phyloP scores from a whole-genome alignment of 2,888 invertebrate species.

The Dorcus hopei region DNA sequence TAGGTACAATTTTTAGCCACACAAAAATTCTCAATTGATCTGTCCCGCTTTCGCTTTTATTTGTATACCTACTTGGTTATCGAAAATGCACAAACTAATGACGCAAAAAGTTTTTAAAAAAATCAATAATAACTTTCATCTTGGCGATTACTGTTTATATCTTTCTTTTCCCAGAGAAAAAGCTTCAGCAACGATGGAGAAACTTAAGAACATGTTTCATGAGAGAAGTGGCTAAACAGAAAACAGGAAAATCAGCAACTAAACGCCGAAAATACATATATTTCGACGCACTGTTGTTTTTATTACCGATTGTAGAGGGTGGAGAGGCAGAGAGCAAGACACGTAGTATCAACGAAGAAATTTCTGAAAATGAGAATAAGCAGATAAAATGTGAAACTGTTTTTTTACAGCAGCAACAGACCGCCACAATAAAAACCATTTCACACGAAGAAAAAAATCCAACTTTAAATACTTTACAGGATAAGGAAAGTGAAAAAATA shows the following conservation, averaged over 20 bases:
- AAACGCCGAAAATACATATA: not conserved
- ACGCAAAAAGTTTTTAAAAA: no score
- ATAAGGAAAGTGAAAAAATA: slow-evolving; percentile 3
- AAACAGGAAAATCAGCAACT: not conserved
- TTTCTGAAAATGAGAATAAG: slow-evolving; percentile 1
- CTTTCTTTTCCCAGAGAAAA: not conserved
- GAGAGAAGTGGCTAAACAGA: no score
- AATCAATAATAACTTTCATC: no score
- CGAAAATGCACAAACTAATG: no score
- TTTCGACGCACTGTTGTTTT: not conserved
- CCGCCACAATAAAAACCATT: not conserved
- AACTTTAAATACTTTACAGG: not conserved
- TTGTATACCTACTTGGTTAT: no score
- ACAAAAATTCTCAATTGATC: no score
- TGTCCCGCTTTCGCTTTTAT: no score
- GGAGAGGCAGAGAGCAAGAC: slow-evolving; percentile 2
- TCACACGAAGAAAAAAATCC: not conserved
- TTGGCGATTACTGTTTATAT: not conserved
- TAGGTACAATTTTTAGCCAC: no score
- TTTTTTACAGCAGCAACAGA: not conserved
- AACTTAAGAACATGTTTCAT: no score
- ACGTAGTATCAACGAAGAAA: slow-evolving; percentile 1
- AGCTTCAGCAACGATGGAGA: no score
- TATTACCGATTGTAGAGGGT: slow-evolving; percentile 5
- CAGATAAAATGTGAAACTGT: not conserved